Base-by-base conservation (phyloP, 92 coral and sea anemone species). In the Micromussa lordhowensis region DNA sequence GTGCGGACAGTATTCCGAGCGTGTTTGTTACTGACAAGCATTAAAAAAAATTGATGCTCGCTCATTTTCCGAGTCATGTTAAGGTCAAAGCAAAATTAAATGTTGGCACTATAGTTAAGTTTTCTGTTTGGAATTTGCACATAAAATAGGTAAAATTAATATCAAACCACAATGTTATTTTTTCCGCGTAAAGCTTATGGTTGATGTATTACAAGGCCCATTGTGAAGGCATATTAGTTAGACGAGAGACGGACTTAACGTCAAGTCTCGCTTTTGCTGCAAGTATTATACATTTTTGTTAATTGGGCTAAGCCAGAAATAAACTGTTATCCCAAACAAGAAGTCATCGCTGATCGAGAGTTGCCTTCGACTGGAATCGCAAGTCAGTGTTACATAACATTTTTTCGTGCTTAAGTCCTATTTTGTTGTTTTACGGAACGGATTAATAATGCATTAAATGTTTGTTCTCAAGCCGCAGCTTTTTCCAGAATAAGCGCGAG, bases 401-500 rank as follows among this genome's bases (percentile, higher is more conserved):
- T 36, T 73, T 35, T 36, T 18, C 78, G 29, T 73, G 78, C 51
- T 15, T 3, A 34, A 35, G 26, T 36, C 78, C 78, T 73, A 73
- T 73, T 34, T 73, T 79, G n/a, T n/a, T 26, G 9, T 79, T 30
- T 21, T 19, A 79, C 28, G 31, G 49, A 82, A 66, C 44, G 64
- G 78, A 82, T 82, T 69, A 82, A 18, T 69, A 29, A 82, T 68
- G 49, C 86, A 82, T 82, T 18, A 68, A 44, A 48, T 21, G 30
- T 82, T 70, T 68, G 63, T 68, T 55, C 9, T 19, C 48, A 69
- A 51, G 35, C 49, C 9, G 51, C 40, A 48, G 78, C 29, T 69
- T 59, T 68, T 16, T 35, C 13, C 8, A 32, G 22, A 73, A 73
- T 73, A 28, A 3, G 63, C 7, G 0, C 9, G 18, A 15, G 29